A percentile compares a stretch with the other conserved stretches of the same genome.
Conservation (phyloP, 2,113 vertebrate species). For the Phoxinus phoxinus region DNA sequence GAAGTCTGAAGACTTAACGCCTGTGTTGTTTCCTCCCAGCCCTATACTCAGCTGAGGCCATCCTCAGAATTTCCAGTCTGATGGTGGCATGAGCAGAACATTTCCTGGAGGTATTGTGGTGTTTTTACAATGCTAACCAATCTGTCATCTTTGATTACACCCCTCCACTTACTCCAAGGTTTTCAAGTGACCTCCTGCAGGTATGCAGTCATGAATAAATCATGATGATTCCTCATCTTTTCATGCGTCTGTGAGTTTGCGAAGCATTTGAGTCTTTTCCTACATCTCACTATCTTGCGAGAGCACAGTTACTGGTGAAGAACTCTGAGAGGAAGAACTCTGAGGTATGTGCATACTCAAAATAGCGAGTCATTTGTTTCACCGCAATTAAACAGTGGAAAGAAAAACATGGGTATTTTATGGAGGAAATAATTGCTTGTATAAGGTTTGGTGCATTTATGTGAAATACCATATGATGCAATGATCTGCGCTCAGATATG, state of each 20-base stretch:
- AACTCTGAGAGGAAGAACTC: not conserved
- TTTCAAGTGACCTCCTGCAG: conserved; percentile 19
- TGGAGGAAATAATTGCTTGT: conserved; percentile 80
- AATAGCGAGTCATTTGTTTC: conserved; percentile 75
- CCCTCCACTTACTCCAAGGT: conserved; percentile 46
- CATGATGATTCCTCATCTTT: conserved; percentile 21
- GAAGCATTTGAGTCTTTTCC: conserved; percentile 60
- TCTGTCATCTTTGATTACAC: conserved; percentile 59
- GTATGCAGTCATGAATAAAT: conserved; percentile 24
- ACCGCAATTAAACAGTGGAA: conserved; percentile 78
- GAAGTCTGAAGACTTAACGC: conserved; percentile 39
- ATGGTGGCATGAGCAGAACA: conserved; percentile 58
- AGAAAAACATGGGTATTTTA: conserved; percentile 73
- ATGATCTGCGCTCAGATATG: conserved; percentile 74
- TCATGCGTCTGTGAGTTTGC: conserved; percentile 58
- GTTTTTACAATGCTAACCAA: conserved; percentile 65
- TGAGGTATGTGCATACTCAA: conserved; percentile 65
- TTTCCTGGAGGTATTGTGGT: conserved; percentile 62
- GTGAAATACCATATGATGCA: conserved; percentile 77
- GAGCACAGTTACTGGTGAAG: conserved; percentile 11
- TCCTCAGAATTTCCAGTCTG: conserved; percentile 68
- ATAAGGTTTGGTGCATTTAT: conserved; percentile 76
- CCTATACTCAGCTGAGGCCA: conserved; percentile 36
- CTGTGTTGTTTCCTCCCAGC: conserved; percentile 36
- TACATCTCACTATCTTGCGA: conserved; percentile 11